Percentiles rank a stretch among this genome's conserved stretches.
phyloP scores from a whole-genome alignment of 2,888 invertebrate species.

The Nomada fabriciana region DNA sequence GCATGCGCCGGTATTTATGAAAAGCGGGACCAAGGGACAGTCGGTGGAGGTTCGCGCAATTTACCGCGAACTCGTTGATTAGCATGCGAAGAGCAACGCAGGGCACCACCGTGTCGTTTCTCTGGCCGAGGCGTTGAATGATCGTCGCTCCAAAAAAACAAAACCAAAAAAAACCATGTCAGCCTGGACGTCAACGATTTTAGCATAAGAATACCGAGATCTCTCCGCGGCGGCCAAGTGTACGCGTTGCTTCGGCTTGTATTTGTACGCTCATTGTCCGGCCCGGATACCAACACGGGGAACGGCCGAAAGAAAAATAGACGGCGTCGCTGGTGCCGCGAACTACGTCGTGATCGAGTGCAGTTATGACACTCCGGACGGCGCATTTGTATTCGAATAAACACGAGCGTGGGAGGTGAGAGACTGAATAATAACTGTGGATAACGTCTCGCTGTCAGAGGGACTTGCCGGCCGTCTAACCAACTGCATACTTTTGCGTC shows the following conservation, averaged over 20 bases:
- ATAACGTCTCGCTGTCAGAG: slow-evolving; percentile 69
- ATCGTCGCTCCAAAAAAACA: slow-evolving; percentile 18
- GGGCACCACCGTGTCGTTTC: slow-evolving; percentile 4
- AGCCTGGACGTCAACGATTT: slow-evolving; percentile 68
- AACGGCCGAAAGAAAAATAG: slow-evolving; percentile 70
- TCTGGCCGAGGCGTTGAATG: slow-evolving; percentile 57
- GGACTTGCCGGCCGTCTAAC: slow-evolving; percentile 26
- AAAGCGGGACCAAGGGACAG: slow-evolving; percentile 42
- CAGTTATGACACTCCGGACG: slow-evolving; percentile 72
- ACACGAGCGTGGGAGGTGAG: slow-evolving; percentile 72
- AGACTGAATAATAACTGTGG: slow-evolving; percentile 73
- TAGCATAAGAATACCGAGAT: slow-evolving; percentile 69
- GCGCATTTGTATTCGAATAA: slow-evolving; percentile 72
- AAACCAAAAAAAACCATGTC: slow-evolving; percentile 58
- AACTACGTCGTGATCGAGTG: slow-evolving; percentile 70
- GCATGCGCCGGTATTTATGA: slow-evolving; percentile 53
- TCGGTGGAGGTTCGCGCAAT: slow-evolving; percentile 54
- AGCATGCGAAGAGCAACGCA: slow-evolving; percentile 50
- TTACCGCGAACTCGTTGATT: slow-evolving; percentile 67
- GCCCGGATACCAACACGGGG: slow-evolving; percentile 61
- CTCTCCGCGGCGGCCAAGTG: slow-evolving; percentile 24
- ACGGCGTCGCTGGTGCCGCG: slow-evolving; percentile 63
- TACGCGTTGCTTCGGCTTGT: slow-evolving; percentile 33
- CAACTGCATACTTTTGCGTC: slow-evolving; percentile 49
- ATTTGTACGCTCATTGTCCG: slow-evolving; percentile 67